These are phyloP conservation scores for Loripinus fragilis DNA, from an alignment of 2,888 invertebrate species.

Conservation along the genomic window DNA sequence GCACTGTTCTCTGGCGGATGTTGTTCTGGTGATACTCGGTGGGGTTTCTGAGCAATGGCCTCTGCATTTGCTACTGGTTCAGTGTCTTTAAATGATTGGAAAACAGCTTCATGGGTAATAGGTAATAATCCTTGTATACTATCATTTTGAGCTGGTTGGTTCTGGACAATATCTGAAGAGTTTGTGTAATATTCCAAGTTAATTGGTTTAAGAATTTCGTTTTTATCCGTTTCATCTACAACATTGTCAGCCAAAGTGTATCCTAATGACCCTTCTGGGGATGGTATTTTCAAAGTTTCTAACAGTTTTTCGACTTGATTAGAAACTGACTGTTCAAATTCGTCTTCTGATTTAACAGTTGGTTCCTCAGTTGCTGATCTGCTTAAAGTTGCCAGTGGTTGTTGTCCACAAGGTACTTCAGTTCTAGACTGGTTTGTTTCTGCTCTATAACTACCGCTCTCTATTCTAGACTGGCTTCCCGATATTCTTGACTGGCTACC, in stretches of 20 bases:
- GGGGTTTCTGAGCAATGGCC: background rate
- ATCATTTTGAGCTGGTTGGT: background rate
- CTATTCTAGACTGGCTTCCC: background rate
- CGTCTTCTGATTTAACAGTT: background rate
- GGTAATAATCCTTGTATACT: background rate
- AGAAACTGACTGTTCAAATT: slow-evolving; percentile 49
- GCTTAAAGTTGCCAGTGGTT: background rate
- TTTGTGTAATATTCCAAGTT: background rate
- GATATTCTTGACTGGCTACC: background rate
- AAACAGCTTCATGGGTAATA: background rate
- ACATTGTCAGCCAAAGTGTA: background rate
- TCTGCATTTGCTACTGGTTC: background rate
- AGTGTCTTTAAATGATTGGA: background rate
- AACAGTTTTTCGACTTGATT: slow-evolving; percentile 41
- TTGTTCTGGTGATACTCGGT: background rate
- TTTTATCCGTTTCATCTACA: background rate
- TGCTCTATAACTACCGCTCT: background rate
- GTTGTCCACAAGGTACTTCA: background rate
- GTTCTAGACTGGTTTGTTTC: background rate
- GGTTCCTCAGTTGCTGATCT: background rate
- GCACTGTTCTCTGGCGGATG: background rate
- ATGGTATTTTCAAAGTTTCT: slow-evolving; percentile 40
- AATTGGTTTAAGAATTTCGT: too few species aligned
- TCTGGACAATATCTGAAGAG: background rate
- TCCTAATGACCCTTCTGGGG: background rate